Evolutionary conservation across 2,888 invertebrate species (phyloP).

Genomic region (Laothoe populi): DNA sequence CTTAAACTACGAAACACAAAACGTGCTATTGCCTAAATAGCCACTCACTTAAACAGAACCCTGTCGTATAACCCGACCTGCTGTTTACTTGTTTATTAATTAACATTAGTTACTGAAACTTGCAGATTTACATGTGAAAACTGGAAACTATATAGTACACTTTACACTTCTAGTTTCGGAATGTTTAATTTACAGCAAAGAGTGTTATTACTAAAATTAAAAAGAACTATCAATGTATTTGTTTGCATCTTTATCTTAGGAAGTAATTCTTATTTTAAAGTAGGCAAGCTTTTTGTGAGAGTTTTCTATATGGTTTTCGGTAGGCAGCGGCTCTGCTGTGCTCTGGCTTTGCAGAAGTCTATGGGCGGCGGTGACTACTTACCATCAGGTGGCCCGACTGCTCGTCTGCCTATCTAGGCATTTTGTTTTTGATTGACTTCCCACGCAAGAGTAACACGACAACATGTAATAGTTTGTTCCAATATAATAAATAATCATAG

Average conservation of each 20-base stretch:
- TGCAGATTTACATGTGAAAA: conserved; percentile 51
- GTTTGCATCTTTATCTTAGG: not conserved
- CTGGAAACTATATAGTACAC: conserved; percentile 19
- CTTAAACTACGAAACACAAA: conserved; percentile 69
- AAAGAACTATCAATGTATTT: conserved; percentile 1
- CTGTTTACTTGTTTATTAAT: conserved; percentile 74
- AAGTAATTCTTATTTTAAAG: conserved; percentile 5
- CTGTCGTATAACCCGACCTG: conserved; percentile 57
- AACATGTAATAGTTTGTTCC: no score
- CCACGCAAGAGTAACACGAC: no score
- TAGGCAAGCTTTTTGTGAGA: not conserved
- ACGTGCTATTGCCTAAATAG: conserved; percentile 80
- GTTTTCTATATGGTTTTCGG: not conserved
- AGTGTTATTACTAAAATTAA: no score
- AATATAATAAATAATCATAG: no score
- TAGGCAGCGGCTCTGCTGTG: no score
- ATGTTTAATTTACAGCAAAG: no score
- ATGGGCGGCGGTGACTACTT: no score
- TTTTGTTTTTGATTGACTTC: no score
- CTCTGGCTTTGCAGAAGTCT: no score
- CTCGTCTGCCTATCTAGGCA: no score
- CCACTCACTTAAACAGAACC: conserved; percentile 67
- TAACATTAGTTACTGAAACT: conserved; percentile 60
- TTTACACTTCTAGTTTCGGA: conserved; percentile 31
- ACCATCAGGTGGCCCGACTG: no score